Evolutionary conservation across 2,888 invertebrate species (phyloP), one percentile per base, ranked within the genome.

Genomic region (Allacma fusca): DNA sequence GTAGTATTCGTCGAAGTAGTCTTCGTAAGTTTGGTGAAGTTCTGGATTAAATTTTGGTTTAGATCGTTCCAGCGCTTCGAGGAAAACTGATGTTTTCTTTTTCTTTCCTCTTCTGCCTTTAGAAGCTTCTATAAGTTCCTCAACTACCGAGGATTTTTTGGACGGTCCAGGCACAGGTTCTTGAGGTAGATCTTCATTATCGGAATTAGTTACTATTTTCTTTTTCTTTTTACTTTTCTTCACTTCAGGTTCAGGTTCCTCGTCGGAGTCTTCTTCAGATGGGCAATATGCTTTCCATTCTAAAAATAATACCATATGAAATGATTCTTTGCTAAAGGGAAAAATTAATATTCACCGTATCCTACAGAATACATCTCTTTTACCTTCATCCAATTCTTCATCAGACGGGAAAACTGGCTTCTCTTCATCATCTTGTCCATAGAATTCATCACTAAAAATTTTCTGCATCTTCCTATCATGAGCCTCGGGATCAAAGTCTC

Each of bases 1-100:
- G 86, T 98, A 98, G 86, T 97, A 98, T 87, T 98, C 97, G 85
- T 98, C 95, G 86, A 97, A 91, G 86, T 97, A 97, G 84, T 96
- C 90, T 43, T 92, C 91, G 87, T 95, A 97, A 0, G 92, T 92
- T 80, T 92, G 90, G 78, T 91, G 84, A 68, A 86, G 89, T 0
- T 89, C 88, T 0, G 97, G 95, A 86, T 97, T 91, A 87, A 93
- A 97, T 74, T 91, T 89, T 0, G 97, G 97, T 86, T 97, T 97
- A 74, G 93, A 90, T 44, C 90, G 88, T 21, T 91, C 88, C 2
- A 96, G 87, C 28, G 93, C 90, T 85, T 92, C 90, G 19, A 92
- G 91, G 80, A 96, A 91, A 81, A 92, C 91, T n/a, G 92, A 92
- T 83, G 92, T 91, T 84, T 91, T 89, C 59, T 80, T 83, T 44